phyloP scores from a whole-genome alignment of 2,113 vertebrate genomes.

The Sinocyclocheilus anophthalmus region DNA sequence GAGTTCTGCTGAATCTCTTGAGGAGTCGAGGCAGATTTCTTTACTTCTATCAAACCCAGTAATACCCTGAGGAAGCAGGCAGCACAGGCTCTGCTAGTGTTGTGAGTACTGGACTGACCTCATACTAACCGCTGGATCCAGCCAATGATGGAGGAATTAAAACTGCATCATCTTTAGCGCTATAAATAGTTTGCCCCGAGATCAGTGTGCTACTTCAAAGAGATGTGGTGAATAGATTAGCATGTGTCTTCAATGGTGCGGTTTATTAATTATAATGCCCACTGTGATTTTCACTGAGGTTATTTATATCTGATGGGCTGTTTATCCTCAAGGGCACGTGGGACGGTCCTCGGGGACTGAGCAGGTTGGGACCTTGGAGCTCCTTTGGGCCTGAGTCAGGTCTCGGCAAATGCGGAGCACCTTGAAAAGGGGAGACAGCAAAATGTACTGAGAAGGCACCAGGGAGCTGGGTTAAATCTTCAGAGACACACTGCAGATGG shows the following conservation, averaged over 20 bases:
- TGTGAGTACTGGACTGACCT: constrained; percentile 39
- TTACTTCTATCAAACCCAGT: constrained; percentile 35
- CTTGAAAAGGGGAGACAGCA: constrained; percentile 43
- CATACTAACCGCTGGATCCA: constrained; percentile 21
- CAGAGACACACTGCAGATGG: constrained; percentile 43
- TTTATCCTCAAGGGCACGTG: constrained; percentile 53
- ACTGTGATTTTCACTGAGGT: neutral
- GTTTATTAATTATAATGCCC: constrained; percentile 68
- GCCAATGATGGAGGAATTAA: constrained; percentile 60
- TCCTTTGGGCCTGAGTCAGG: constrained; percentile 59
- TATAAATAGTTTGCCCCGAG: constrained; percentile 76
- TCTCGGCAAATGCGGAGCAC: constrained; percentile 57
- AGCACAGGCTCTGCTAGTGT: constrained; percentile 16
- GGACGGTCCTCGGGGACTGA: constrained; percentile 41
- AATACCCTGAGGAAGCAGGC: constrained; percentile 29
- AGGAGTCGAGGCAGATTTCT: constrained; percentile 37
- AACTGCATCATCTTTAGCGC: constrained; percentile 62
- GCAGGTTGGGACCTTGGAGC: constrained; percentile 50
- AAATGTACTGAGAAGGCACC: constrained; percentile 60
- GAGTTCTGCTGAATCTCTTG: constrained; percentile 21
- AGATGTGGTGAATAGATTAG: constrained; percentile 70
- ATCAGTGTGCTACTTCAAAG: constrained; percentile 74
- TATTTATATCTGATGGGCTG: constrained; percentile 56
- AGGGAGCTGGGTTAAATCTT: constrained; percentile 52
- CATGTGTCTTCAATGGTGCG: constrained; percentile 65